phyloP scores from a whole-genome alignment of 2,888 invertebrate species.

The Tachina fera region DNA sequence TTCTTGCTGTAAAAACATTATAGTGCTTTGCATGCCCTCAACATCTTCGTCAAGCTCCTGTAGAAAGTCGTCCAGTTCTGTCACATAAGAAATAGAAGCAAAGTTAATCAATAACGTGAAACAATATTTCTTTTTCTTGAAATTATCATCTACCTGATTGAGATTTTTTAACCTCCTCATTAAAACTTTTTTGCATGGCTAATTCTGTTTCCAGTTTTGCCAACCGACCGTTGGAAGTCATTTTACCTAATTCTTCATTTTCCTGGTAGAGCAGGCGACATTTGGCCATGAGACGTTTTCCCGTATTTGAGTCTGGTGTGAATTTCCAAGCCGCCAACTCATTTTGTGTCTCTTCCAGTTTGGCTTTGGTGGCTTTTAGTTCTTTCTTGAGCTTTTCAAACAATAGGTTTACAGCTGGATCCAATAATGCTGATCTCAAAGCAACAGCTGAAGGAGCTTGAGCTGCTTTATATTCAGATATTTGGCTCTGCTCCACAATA shows the following conservation, averaged over 20 bases:
- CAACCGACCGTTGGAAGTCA: conserved; percentile 96
- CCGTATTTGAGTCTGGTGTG: conserved; percentile 99
- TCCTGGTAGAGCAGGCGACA: conserved; percentile 97
- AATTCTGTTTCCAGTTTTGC: conserved; percentile 98
- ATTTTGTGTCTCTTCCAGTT: conserved; percentile 97
- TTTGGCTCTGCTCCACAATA: conserved; percentile 89
- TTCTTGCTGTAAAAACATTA: conserved; percentile 96
- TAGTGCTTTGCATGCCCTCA: conserved; percentile 99
- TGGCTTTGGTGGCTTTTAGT: conserved; percentile 93
- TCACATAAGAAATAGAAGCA: not conserved
- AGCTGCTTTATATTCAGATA: conserved; percentile 95
- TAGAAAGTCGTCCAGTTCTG: conserved; percentile 96
- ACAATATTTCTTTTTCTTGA: not conserved
- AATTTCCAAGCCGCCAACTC: conserved; percentile 99
- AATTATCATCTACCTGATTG: conserved; percentile 90
- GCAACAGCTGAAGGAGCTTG: conserved; percentile 91
- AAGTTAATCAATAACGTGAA: not conserved
- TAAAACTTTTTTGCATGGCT: conserved; percentile 96
- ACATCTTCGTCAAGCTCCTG: conserved; percentile 98
- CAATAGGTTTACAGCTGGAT: conserved; percentile 97
- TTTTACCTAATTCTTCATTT: conserved; percentile 98
- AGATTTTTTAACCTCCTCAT: conserved; percentile 97
- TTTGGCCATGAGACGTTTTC: conserved; percentile 98
- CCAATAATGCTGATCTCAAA: conserved; percentile 92
- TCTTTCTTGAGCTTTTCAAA: conserved; percentile 96